These are phyloP conservation scores for Pterophyllum scalare DNA, from an alignment of 2,113 vertebrate species.

Conservation along the genomic window DNA sequence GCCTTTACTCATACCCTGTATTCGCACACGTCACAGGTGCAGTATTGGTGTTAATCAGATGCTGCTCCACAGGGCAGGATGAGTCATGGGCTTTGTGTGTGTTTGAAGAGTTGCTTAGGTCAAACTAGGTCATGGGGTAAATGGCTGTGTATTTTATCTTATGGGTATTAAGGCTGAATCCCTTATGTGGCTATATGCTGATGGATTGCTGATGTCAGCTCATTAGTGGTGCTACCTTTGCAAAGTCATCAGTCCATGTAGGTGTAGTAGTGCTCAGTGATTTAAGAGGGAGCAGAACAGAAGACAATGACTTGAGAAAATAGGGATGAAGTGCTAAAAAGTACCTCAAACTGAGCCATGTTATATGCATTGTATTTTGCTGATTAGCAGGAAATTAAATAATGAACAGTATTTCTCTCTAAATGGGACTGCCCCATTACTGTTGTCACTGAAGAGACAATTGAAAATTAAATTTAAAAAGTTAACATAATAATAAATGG, in stretches of 20 bases:
- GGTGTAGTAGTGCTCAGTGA: slow-evolving; percentile 21
- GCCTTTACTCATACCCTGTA: slow-evolving; percentile 31
- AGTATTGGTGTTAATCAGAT: slow-evolving; percentile 52
- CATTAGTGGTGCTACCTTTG: slow-evolving; percentile 57
- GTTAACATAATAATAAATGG: neutral
- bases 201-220: slow-evolving; percentile 71
- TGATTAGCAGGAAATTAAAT: neutral
- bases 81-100: slow-evolving; percentile 50
- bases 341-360: neutral
- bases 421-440: neutral
- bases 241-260: slow-evolving; percentile 59
- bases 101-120: slow-evolving; percentile 59
- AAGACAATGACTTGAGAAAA: slow-evolving; percentile 10
- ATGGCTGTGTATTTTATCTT: slow-evolving; percentile 58
- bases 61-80: slow-evolving; percentile 32
- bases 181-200: slow-evolving; percentile 47
- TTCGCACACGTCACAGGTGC: slow-evolving; percentile 17
- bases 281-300: slow-evolving; percentile 6
- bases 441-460: neutral
- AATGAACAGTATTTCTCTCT: neutral
- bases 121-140: slow-evolving; percentile 59
- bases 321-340: slow-evolving; percentile 2
- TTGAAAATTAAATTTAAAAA: neutral
- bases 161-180: slow-evolving; percentile 45
- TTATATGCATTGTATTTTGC: neutral